These are phyloP conservation scores for Dinomys branickii DNA, from an alignment of 2,113 vertebrate genomes.

Conservation along the genomic window DNA sequence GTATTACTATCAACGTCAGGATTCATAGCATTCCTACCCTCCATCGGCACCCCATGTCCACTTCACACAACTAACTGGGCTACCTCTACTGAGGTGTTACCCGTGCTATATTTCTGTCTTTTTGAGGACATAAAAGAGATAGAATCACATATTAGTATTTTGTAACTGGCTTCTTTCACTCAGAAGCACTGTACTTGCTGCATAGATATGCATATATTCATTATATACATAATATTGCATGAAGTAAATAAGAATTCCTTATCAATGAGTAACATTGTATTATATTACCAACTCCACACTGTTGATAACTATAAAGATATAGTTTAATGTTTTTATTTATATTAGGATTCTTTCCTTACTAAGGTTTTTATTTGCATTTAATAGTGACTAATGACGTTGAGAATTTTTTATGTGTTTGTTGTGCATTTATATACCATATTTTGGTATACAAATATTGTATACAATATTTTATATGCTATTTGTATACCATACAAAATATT, in stretches of 20 bases:
- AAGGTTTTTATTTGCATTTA: neutral
- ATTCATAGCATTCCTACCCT: neutral
- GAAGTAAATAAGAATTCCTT: neutral
- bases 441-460: too few species aligned
- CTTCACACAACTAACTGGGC: neutral
- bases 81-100: too few species aligned
- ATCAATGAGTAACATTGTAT: neutral
- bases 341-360: neutral
- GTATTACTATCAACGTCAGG: neutral
- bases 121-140: neutral
- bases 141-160: neutral
- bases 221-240: neutral
- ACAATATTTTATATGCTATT: too few species aligned
- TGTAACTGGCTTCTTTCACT: neutral
- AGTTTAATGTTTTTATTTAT: neutral
- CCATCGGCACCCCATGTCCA: too few species aligned
- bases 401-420: neutral
- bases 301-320: neutral
- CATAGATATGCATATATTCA: neutral
- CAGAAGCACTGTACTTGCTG: neutral
- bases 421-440: neutral
- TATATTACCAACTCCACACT: neutral
- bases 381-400: neutral
- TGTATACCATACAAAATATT: neutral
- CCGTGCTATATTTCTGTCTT: neutral